These are phyloP conservation scores for Iselma pallidipennis DNA, from an alignment of 2,888 invertebrate genomes.

Conservation along the genomic window DNA sequence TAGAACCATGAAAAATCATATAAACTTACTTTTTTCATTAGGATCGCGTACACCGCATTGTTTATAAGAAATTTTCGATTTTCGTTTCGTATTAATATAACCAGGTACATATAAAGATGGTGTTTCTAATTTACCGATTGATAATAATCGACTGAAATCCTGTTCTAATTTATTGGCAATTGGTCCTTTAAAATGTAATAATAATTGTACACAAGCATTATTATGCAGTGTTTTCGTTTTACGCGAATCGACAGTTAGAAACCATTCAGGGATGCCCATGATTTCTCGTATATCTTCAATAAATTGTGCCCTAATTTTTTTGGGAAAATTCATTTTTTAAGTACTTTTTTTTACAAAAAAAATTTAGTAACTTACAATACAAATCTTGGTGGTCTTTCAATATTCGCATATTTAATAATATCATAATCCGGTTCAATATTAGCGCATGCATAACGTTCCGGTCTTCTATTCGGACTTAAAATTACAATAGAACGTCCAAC, in stretches of 20 bases:
- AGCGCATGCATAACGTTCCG: slow-evolving; percentile 82
- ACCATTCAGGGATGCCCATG: slow-evolving; percentile 89
- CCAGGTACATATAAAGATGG: slow-evolving; percentile 82
- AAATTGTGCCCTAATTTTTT: slow-evolving; percentile 73
- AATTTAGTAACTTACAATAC: slow-evolving; percentile 77
- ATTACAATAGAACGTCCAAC: slow-evolving; percentile 86
- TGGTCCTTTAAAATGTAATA: slow-evolving; percentile 85
- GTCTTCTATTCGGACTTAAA: slow-evolving; percentile 72
- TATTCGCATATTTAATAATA: slow-evolving; percentile 86
- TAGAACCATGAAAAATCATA: not conserved
- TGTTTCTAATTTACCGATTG: slow-evolving; percentile 72
- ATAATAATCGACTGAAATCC: slow-evolving; percentile 76
- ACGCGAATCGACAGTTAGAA: slow-evolving; percentile 81
- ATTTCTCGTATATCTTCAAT: slow-evolving; percentile 78
- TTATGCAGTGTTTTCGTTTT: slow-evolving; percentile 76
- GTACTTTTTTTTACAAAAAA: slow-evolving; percentile 1
- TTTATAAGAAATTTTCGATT: slow-evolving; percentile 71
- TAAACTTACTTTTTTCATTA: slow-evolving; percentile 62
- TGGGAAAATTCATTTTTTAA: slow-evolving; percentile 16
- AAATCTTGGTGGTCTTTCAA: slow-evolving; percentile 85
- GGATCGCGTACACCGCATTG: slow-evolving; percentile 78
- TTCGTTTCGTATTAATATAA: slow-evolving; percentile 71
- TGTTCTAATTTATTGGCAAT: slow-evolving; percentile 77
- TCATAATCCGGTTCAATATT: slow-evolving; percentile 90
- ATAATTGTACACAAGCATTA: slow-evolving; percentile 80